These are phyloP conservation scores for Germaria angustata DNA, from an alignment of 2,888 invertebrate species.

Conservation along the genomic window DNA sequence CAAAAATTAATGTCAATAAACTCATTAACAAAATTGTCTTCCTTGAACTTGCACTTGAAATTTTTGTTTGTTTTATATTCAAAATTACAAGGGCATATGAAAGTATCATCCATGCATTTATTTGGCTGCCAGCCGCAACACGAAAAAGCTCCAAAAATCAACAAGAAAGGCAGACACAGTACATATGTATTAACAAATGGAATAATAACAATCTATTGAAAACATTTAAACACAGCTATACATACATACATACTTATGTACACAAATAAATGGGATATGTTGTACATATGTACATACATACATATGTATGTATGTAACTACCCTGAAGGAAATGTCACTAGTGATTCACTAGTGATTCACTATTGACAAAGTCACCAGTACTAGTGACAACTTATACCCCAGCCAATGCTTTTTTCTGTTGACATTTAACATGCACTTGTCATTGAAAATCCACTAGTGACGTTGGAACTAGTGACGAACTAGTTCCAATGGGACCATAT, in stretches of 20 bases:
- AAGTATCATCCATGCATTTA: slow-evolving; percentile 35
- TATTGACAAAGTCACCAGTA: no score
- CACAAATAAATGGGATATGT: no score
- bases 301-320: neutral
- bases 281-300: neutral
- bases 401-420: no score
- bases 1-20: slow-evolving; percentile 25
- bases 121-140: slow-evolving; percentile 29
- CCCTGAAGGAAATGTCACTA: no score
- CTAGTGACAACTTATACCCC: no score
- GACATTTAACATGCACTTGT: no score
- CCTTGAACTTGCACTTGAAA: slow-evolving; percentile 62
- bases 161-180: slow-evolving; percentile 12
- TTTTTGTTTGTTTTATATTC: slow-evolving; percentile 4
- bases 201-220: neutral
- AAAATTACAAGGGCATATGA: slow-evolving; percentile 41
- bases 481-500: no score
- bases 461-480: no score
- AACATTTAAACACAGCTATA: neutral
- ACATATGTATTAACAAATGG: neutral
- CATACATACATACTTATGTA: neutral
- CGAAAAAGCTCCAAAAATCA: slow-evolving; percentile 35
- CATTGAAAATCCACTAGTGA: no score
- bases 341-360: no score
- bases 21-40: slow-evolving; percentile 1